A percentile compares a stretch with the other conserved stretches of the same genome.
These are phyloP conservation scores for Gobio occitaniae DNA, from an alignment of 2,797 vertebrate genomes.

Conservation along the genomic window DNA sequence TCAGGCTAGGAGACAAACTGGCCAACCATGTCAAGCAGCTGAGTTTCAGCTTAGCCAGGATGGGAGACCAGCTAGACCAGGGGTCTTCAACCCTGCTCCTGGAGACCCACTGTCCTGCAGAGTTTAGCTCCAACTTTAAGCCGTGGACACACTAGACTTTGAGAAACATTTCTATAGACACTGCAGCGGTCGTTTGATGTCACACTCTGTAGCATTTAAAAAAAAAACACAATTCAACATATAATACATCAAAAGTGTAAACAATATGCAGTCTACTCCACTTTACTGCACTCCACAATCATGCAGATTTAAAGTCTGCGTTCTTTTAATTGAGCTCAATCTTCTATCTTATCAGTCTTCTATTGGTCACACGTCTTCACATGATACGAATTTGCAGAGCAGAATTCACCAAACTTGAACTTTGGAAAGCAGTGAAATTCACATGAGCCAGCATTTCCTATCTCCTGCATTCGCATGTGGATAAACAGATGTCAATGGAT, in stretches of 20 bases:
- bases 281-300: neutral
- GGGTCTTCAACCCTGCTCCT: neutral
- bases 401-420: neutral
- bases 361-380: neutral
- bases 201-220: neutral
- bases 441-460: neutral
- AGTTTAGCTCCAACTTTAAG: neutral
- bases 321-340: neutral
- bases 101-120: neutral
- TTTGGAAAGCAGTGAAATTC: neutral
- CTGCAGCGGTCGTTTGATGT: neutral
- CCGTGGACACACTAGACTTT: neutral
- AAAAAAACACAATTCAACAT: neutral
- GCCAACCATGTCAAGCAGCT: neutral
- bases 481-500: neutral
- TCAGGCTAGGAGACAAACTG: slow-evolving; percentile 4
- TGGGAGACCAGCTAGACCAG: neutral
- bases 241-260: neutral
- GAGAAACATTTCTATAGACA: neutral
- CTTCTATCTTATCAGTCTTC: neutral
- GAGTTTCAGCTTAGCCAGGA: neutral
- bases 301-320: neutral
- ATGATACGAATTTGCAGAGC: neutral
- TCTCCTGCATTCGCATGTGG: neutral
- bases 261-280: neutral